These are phyloP conservation scores for Trachops cirrhosus DNA, from an alignment of 2,797 vertebrate genomes.

Conservation along the genomic window DNA sequence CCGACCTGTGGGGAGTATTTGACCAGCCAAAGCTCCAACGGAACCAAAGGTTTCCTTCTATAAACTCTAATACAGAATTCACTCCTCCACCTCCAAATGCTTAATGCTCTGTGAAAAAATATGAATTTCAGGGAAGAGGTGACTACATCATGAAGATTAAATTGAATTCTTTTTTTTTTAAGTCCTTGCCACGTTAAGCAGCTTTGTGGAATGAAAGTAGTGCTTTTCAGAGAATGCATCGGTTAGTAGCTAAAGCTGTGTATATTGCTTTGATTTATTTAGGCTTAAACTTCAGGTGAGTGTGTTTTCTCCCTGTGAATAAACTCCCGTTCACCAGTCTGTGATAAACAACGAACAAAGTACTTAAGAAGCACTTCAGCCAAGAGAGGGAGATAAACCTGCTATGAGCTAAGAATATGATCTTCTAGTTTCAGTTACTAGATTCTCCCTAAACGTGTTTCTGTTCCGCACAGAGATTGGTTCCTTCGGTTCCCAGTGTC, in stretches of 20 bases:
- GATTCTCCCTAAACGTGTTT: background rate
- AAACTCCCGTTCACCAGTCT: background rate
- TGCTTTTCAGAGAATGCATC: conserved; percentile 69
- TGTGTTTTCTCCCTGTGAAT: conserved; percentile 14
- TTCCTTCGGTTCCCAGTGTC: background rate
- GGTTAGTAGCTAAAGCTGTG: background rate
- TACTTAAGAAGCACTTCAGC: background rate
- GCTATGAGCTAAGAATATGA: background rate
- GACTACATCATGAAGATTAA: background rate
- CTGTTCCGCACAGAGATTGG: background rate
- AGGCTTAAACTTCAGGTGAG: conserved; percentile 62
- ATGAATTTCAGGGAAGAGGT: background rate
- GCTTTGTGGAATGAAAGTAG: conserved; percentile 68
- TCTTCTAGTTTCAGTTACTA: background rate
- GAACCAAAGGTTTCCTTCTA: background rate
- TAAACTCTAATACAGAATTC: background rate
- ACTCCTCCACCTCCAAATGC: background rate
- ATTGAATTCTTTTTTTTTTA: conserved; percentile 81
- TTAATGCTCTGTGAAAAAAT: background rate
- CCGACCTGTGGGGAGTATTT: background rate
- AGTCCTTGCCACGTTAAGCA: conserved; percentile 70
- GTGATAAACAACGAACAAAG: background rate
- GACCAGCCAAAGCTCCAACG: background rate
- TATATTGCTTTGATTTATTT: conserved; percentile 64
- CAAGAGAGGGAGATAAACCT: background rate